Evolutionary conservation across 2,888 invertebrate genomes (phyloP).

Genomic region (Drosophila diplacantha): DNA sequence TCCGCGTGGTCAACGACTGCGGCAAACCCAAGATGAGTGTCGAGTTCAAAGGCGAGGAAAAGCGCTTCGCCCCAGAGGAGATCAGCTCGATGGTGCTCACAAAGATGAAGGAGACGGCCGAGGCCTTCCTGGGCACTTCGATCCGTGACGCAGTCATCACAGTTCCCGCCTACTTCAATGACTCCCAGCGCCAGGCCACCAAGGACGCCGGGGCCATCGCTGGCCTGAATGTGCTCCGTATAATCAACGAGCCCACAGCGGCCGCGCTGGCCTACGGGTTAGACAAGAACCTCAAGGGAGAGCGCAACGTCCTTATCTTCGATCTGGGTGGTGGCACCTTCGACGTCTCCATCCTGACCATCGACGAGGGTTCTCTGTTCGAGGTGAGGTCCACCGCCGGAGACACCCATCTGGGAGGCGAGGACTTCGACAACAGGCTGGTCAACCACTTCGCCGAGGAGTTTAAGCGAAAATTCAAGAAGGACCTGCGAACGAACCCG

Average conservation of each 20-base stretch:
- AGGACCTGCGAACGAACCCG: constrained; percentile 83
- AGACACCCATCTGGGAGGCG: constrained; percentile 95
- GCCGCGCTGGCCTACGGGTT: constrained; percentile 95
- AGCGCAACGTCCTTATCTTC: constrained; percentile 87
- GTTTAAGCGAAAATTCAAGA: constrained; percentile 86
- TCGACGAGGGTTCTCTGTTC: constrained; percentile 92
- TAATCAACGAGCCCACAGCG: constrained; percentile 94
- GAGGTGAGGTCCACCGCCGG: constrained; percentile 97
- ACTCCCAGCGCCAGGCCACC: constrained; percentile 93
- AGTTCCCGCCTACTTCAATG: constrained; percentile 94
- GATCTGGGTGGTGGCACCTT: constrained; percentile 89
- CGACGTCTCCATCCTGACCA: constrained; percentile 95
- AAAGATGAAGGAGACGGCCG: constrained; percentile 96
- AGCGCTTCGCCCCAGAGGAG: constrained; percentile 94
- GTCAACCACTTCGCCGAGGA: constrained; percentile 91
- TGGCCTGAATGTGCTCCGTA: constrained; percentile 92
- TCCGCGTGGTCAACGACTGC: constrained; percentile 88
- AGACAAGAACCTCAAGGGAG: constrained; percentile 89
- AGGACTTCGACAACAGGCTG: constrained; percentile 91
- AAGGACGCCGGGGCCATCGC: constrained; percentile 95
- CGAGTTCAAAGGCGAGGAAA: constrained; percentile 91
- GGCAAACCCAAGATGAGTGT: constrained; percentile 91
- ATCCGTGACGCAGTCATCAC: constrained; percentile 93
- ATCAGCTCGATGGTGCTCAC: constrained; percentile 94
- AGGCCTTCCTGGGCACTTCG: constrained; percentile 90